Conservation (phyloP, 2,888 invertebrate genomes). For the Drosophila lacicola region DNA sequence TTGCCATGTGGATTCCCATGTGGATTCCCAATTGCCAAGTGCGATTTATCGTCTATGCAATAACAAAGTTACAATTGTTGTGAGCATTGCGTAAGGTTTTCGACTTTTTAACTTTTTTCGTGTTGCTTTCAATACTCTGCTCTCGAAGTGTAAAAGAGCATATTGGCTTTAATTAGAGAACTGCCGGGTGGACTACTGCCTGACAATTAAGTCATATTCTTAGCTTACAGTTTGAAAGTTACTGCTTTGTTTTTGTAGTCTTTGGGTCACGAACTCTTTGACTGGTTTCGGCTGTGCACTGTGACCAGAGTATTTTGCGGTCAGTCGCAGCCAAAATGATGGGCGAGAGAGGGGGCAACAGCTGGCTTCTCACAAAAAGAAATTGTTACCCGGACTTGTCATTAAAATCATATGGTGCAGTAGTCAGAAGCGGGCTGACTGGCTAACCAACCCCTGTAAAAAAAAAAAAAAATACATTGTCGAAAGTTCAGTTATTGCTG, state of each 20-base stretch:
- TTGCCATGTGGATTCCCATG: constrained; percentile 18
- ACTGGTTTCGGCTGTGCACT: no score
- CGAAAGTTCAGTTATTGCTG: constrained; percentile 36
- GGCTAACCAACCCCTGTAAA: constrained; percentile 17
- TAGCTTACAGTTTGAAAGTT: no score
- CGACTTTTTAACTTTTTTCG: constrained; percentile 43
- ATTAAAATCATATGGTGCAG: constrained; percentile 75
- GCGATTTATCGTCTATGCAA: constrained; percentile 25
- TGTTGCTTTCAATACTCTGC: neutral
- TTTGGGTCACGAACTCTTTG: no score
- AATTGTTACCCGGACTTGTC: constrained; percentile 35
- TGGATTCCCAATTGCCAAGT: neutral
- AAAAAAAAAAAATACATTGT: constrained; percentile 4
- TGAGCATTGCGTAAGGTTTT: constrained; percentile 35
- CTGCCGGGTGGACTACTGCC: no score
- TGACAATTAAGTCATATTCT: no score
- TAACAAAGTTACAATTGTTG: constrained; percentile 58
- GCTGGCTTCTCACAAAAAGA: no score
- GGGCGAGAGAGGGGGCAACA: no score
- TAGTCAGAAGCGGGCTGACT: constrained; percentile 57
- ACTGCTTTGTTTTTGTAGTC: no score
- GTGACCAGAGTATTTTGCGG: no score
- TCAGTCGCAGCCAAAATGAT: no score
- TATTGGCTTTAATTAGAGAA: neutral
- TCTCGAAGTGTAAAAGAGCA: neutral